These are phyloP conservation scores for Brienomyrus brachyistius DNA, from an alignment of 2,113 vertebrate species.

Conservation along the genomic window DNA sequence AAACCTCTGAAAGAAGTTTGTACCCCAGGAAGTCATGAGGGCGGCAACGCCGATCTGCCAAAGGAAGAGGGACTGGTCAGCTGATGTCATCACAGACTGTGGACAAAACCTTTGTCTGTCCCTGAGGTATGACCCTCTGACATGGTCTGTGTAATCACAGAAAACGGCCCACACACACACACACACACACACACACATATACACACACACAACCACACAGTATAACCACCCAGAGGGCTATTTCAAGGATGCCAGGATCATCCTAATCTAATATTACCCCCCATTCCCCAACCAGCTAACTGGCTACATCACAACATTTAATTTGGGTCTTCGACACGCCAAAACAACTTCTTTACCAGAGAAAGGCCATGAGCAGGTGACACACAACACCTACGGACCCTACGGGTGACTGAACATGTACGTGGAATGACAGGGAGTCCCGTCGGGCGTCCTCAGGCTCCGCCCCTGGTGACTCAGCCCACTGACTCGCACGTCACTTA, in stretches of 20 bases:
- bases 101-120: not conserved
- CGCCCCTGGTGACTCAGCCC: not conserved
- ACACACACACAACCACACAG: conserved; percentile 21
- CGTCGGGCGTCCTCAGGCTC: not conserved
- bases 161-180: conserved; percentile 20
- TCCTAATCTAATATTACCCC: conserved; percentile 16
- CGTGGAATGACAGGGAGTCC: not conserved
- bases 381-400: not conserved
- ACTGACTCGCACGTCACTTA: conserved; percentile 51
- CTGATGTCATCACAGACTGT: not conserved
- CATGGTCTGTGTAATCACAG: not conserved
- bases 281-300: not conserved
- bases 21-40: conserved; percentile 9
- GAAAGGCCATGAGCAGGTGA: not conserved
- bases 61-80: not conserved
- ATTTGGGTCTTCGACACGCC: not conserved
- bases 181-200: conserved; percentile 11
- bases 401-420: not conserved
- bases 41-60: not conserved
- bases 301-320: not conserved
- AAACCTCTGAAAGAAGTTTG: conserved; percentile 7
- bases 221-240: conserved; percentile 34
- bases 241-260: conserved; percentile 60
- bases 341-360: conserved; percentile 10
- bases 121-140: not conserved